A percentile compares a stretch with the other conserved stretches of the same genome.
These are phyloP conservation scores for Lycocerus yunnanus DNA, from an alignment of 2,888 invertebrate species.

Conservation along the genomic window DNA sequence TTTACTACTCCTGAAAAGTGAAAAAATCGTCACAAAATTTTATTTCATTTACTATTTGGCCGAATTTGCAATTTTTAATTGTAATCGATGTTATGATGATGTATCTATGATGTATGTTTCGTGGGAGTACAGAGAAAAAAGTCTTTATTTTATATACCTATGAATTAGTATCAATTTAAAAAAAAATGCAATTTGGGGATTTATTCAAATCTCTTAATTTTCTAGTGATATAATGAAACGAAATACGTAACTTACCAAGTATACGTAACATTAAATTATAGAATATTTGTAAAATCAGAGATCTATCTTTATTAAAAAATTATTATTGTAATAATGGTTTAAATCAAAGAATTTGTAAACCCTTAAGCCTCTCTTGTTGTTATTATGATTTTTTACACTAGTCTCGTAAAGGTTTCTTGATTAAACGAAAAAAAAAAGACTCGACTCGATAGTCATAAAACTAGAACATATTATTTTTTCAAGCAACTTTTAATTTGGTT, in stretches of 20 bases:
- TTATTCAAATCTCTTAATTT: slow-evolving; percentile 24
- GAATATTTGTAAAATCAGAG: slow-evolving; percentile 46
- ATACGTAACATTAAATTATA: slow-evolving; percentile 50
- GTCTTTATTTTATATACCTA: slow-evolving; percentile 30
- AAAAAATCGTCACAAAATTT: slow-evolving; percentile 17
- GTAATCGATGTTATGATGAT: slow-evolving; percentile 18
- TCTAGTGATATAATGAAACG: slow-evolving; percentile 41
- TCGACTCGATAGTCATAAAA: slow-evolving; percentile 11
- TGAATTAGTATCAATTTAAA: slow-evolving; percentile 28
- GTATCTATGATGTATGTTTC: slow-evolving; percentile 17
- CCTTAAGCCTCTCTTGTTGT: slow-evolving; percentile 5
- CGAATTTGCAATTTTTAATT: slow-evolving; percentile 17
- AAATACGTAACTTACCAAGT: slow-evolving; percentile 55
- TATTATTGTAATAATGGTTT: slow-evolving; percentile 19
- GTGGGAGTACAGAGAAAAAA: slow-evolving; percentile 26
- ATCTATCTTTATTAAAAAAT: slow-evolving; percentile 31
- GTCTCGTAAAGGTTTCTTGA: slow-evolving; percentile 19
- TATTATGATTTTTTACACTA: slow-evolving; percentile 24
- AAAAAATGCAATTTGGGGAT: slow-evolving; percentile 24
- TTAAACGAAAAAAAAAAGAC: slow-evolving; percentile 13
- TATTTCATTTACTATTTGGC: slow-evolving; percentile 8
- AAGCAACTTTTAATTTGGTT: slow-evolving; percentile 32
- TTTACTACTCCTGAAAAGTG: slow-evolving; percentile 27
- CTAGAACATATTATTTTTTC: slow-evolving; percentile 10
- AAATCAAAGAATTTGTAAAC: slow-evolving; percentile 17